Percentiles rank a stretch among this genome's conserved stretches.
These are phyloP conservation scores for Hoplostethus atlanticus DNA, from an alignment of 2,797 vertebrate genomes.

Conservation along the genomic window DNA sequence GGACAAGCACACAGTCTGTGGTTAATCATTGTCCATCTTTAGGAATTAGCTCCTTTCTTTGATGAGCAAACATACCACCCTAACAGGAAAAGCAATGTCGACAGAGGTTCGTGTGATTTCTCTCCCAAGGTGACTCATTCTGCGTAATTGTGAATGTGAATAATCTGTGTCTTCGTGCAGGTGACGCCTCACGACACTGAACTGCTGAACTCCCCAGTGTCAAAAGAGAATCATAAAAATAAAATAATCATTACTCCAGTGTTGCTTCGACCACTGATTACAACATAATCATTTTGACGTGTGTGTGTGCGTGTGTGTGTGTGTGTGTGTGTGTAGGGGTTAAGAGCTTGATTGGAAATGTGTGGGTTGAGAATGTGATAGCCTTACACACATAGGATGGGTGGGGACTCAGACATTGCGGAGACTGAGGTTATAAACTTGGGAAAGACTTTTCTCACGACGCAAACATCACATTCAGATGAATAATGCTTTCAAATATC, in stretches of 20 bases:
- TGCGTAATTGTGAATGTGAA: neutral
- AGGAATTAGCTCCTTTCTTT: slow-evolving; percentile 46
- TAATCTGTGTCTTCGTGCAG: slow-evolving; percentile 13
- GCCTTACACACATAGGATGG: slow-evolving; percentile 70
- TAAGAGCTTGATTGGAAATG: slow-evolving; percentile 57
- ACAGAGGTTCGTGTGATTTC: slow-evolving; percentile 5
- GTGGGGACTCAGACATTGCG: slow-evolving; percentile 79
- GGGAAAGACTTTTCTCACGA: slow-evolving; percentile 53
- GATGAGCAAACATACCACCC: slow-evolving; percentile 38
- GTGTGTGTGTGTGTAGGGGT: slow-evolving; percentile 31
- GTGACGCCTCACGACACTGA: slow-evolving; percentile 35
- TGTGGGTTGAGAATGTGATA: slow-evolving; percentile 70
- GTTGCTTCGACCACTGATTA: slow-evolving; percentile 41
- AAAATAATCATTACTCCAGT: slow-evolving; percentile 25
- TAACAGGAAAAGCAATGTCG: slow-evolving; percentile 5
- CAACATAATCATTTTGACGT: slow-evolving; percentile 28
- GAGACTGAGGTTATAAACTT: slow-evolving; percentile 78
- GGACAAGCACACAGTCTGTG: slow-evolving; percentile 13
- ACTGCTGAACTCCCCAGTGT: slow-evolving; percentile 8
- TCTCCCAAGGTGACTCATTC: slow-evolving; percentile 1
- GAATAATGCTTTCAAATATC: slow-evolving; percentile 54
- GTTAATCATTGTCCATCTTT: slow-evolving; percentile 69
- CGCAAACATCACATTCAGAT: slow-evolving; percentile 51
- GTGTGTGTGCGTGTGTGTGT: neutral
- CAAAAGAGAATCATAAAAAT: slow-evolving; percentile 53